Percentiles rank a stretch among this genome's conserved stretches.
Evolutionary conservation across 2,888 invertebrate species (phyloP).

Genomic region (Theretra japonica): DNA sequence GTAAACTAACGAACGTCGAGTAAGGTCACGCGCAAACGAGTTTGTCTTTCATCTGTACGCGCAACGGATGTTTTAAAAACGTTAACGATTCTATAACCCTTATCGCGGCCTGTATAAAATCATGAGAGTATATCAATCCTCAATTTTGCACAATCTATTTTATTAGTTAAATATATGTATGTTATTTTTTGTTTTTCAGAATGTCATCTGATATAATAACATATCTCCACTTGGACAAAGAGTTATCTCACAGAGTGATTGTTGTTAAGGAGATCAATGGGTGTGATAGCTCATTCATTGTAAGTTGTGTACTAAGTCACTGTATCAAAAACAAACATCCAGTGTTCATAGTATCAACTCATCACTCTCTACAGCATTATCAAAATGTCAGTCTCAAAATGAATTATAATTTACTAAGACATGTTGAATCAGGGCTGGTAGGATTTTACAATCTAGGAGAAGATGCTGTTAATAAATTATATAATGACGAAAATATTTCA

Average conservation of each 20-base stretch:
- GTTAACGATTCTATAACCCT: slow-evolving; percentile 1
- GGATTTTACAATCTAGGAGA: slow-evolving; percentile 65
- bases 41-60: slow-evolving; percentile 34
- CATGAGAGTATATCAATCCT: neutral
- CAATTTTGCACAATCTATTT: slow-evolving; percentile 16
- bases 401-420: slow-evolving; percentile 87
- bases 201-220: slow-evolving; percentile 87
- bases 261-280: slow-evolving; percentile 88
- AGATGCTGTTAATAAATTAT: slow-evolving; percentile 53
- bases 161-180: neutral
- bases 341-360: slow-evolving; percentile 87
- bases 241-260: slow-evolving; percentile 83
- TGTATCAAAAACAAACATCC: slow-evolving; percentile 85
- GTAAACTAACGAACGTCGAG: slow-evolving; percentile 45
- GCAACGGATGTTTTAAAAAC: slow-evolving; percentile 31
- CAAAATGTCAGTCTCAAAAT: slow-evolving; percentile 90
- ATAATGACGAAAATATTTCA: slow-evolving; percentile 54
- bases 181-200: slow-evolving; percentile 55
- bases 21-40: slow-evolving; percentile 42
- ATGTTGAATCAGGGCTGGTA: slow-evolving; percentile 66
- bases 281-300: slow-evolving; percentile 89
- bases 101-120: neutral
- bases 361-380: slow-evolving; percentile 89
- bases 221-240: slow-evolving; percentile 87
- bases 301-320: slow-evolving; percentile 87